A percentile compares a stretch with the other conserved stretches of the same genome.
Evolutionary conservation across 2,888 invertebrate species (phyloP).

Genomic region (Brachylomia viminalis): DNA sequence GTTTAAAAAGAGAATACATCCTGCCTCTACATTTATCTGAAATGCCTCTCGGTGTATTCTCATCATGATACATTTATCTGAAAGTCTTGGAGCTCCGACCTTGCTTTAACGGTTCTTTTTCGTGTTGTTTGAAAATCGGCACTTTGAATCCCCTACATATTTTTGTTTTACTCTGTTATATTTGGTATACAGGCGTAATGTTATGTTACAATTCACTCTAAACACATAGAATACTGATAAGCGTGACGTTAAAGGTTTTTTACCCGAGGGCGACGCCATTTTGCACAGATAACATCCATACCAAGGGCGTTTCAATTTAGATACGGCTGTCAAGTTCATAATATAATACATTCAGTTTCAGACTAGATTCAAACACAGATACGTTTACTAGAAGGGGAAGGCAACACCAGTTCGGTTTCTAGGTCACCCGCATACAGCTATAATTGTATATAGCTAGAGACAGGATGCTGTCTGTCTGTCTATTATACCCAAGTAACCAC

Average conservation of each 20-base stretch:
- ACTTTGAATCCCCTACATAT: too few species aligned
- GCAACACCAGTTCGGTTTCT: conserved; percentile 9
- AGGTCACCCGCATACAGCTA: conserved; percentile 35
- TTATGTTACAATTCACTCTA: neutral
- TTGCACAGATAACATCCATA: conserved; percentile 29
- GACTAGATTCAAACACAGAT: conserved; percentile 37
- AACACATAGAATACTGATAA: conserved; percentile 24
- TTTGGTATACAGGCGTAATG: too few species aligned
- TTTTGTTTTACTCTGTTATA: neutral
- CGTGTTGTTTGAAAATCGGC: too few species aligned
- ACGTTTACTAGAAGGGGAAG: neutral
- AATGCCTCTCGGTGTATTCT: too few species aligned
- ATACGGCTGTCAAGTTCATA: conserved; percentile 54
- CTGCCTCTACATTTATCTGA: neutral
- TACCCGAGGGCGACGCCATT: conserved; percentile 27
- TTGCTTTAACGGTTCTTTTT: neutral
- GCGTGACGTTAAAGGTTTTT: conserved; percentile 12
- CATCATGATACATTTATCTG: too few species aligned
- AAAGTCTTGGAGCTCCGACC: neutral
- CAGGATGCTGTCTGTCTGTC: neutral
- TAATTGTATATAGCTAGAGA: neutral
- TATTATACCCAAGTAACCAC: neutral
- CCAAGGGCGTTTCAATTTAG: conserved; percentile 43
- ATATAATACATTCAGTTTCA: conserved; percentile 35
- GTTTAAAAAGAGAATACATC: neutral